Conservation (phyloP, 2,797 vertebrate species). For the Catamblyrhynchus diadema region DNA sequence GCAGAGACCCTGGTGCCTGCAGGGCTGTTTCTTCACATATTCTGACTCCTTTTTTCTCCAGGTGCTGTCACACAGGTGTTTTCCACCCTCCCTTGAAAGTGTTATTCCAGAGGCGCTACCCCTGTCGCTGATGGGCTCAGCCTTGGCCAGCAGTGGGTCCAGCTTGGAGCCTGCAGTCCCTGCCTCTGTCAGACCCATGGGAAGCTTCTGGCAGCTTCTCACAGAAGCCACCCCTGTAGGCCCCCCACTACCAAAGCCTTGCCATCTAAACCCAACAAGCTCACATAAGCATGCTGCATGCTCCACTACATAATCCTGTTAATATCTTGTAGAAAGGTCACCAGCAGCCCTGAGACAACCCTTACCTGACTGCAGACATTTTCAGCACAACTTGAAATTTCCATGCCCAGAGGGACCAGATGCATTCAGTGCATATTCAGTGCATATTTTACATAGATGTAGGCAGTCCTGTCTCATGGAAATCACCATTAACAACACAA, state of each 20-base stretch:
- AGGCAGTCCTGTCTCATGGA: background rate
- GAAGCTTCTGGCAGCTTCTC: background rate
- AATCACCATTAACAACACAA: background rate
- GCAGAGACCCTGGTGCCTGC: background rate
- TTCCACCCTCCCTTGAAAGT: background rate
- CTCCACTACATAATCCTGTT: background rate
- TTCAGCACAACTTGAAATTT: background rate
- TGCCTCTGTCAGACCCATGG: background rate
- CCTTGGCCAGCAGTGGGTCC: background rate
- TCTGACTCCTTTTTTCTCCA: background rate
- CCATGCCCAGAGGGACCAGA: background rate
- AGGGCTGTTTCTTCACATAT: background rate
- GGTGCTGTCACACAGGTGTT: background rate
- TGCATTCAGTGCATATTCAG: background rate
- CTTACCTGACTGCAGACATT: background rate
- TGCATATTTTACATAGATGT: background rate
- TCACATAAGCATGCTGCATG: background rate
- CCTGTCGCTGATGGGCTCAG: rapidly evolving
- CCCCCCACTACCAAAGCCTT: background rate
- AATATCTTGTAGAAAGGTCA: background rate
- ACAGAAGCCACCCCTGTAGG: background rate
- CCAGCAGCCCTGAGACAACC: background rate
- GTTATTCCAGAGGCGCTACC: background rate
- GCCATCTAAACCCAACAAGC: background rate
- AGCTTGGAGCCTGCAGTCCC: background rate